Conservation (phyloP, 2,888 invertebrate genomes). For the Tryphoninae sp. region DNA sequence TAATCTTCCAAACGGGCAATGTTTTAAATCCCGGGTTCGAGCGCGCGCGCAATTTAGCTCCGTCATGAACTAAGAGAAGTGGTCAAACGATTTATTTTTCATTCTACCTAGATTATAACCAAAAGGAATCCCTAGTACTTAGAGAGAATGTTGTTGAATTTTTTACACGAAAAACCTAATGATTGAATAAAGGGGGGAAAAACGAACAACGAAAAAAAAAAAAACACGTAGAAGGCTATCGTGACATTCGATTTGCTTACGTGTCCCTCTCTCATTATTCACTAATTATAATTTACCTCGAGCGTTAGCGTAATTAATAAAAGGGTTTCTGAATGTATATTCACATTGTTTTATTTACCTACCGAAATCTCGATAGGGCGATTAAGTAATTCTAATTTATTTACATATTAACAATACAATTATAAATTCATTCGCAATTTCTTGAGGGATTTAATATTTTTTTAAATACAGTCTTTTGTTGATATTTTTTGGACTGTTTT, state of each 20-base stretch:
- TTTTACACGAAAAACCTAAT: slow-evolving; percentile 74
- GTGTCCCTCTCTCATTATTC: slow-evolving; percentile 39
- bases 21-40: neutral
- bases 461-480: no score
- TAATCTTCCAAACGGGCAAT: neutral
- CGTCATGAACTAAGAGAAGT: slow-evolving; percentile 27
- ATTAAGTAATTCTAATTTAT: neutral
- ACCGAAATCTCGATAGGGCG: no score
- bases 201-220: slow-evolving; percentile 12
- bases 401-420: neutral
- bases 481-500: no score
- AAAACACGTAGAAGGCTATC: slow-evolving; percentile 10
- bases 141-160: slow-evolving; percentile 73
- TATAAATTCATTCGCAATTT: neutral
- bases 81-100: slow-evolving; percentile 60
- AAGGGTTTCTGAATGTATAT: slow-evolving; percentile 51
- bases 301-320: slow-evolving; percentile 48
- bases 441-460: no score
- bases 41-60: slow-evolving; percentile 16
- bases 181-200: slow-evolving; percentile 67
- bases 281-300: slow-evolving; percentile 42
- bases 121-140: slow-evolving; percentile 63
- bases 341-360: neutral
- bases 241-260: slow-evolving; percentile 28
- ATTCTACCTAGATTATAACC: slow-evolving; percentile 57